A percentile compares a stretch with the other conserved stretches of the same genome.
Conservation (phyloP, 1,140 invertebrate genomes). For the Microplitis mediator region DNA sequence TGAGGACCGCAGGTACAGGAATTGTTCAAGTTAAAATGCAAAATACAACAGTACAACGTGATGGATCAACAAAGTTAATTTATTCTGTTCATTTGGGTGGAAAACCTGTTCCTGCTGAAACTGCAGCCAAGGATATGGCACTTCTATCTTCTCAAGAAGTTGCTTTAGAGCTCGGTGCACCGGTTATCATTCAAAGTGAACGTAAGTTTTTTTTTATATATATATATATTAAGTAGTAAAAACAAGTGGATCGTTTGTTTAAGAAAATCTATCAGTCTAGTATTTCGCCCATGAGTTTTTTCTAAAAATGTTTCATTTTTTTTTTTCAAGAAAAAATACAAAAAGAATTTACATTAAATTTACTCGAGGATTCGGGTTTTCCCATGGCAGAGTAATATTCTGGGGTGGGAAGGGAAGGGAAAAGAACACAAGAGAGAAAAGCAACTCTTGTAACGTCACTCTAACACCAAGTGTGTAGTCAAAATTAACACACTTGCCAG, state of each 20-base stretch:
- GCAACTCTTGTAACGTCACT: too few species aligned
- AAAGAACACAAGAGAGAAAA: too few species aligned
- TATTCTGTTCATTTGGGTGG: constrained; percentile 80
- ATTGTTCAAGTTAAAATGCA: constrained; percentile 59
- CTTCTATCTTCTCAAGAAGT: constrained; percentile 77
- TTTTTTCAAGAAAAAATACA: too few species aligned
- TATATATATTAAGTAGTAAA: neutral
- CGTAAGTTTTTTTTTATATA: constrained; percentile 65
- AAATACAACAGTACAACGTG: constrained; percentile 48
- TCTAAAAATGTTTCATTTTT: too few species aligned
- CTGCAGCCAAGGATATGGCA: constrained; percentile 79
- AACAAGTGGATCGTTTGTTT: neutral
- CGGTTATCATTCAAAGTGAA: constrained; percentile 82
- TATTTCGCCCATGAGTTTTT: too few species aligned
- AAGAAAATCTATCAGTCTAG: too few species aligned
- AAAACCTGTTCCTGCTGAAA: constrained; percentile 75
- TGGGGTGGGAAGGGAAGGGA: too few species aligned
- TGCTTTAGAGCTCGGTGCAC: constrained; percentile 72
- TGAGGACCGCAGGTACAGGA: constrained; percentile 35
- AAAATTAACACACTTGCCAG: too few species aligned
- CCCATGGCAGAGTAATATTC: too few species aligned
- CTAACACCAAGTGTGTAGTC: too few species aligned
- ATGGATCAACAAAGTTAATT: constrained; percentile 62
- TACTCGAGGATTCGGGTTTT: too few species aligned
- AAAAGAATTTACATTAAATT: too few species aligned